Evolutionary conservation across 1,140 invertebrate species (phyloP), one percentile per base, ranked within the genome.

Genomic region (Acromyrmex heyeri): DNA sequence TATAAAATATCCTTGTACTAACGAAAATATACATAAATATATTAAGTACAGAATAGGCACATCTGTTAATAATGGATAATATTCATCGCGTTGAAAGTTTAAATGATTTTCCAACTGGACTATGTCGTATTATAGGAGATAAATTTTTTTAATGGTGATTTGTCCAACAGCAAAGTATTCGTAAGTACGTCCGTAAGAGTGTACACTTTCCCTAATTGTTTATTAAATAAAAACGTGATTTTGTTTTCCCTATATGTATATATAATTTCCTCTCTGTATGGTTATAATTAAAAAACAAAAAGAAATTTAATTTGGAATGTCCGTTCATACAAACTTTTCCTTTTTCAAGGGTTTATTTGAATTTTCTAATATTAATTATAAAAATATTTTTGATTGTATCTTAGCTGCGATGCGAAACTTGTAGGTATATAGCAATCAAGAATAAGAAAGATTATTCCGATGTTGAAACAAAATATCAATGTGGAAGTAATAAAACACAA

Each of bases 321-420:
- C 7, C 18, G 2, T 24, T 12, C 14, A 5, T 44, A 64, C 30
- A 38, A 64, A 30, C 48, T 27, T 48, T 24, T 48, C 6, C 10
- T 62, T 64, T 77, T 77, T 10, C 57, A 62, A 14, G 24, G 8
- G 16, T 48, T 27, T 1, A 8, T 44, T 77, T 1, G 10, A 77
- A 18, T 77, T 38, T 77, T 77, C 24, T 24, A 24, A 64, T 44
- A 64, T 44, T 64, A 64, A 77, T 75, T 34, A 64, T 77, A n/a
- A 77, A 77, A 44, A 64, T 38, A 64, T 64, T 77, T 5, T 8
- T 12, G 8, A 64, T 64, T 77, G 16, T 77, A 77, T 48, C 38
- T 77, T 30, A n/a, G 3, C 8, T 61, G 53, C 14, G 10, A 77
- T 44, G 30, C 18, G 1, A 34, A 77, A 16, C 21, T 3, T 77